A percentile compares a stretch with the other conserved stretches of the same genome.
These are phyloP conservation scores for Cavia aperea DNA, from an alignment of 2,113 vertebrate genomes.

Conservation along the genomic window DNA sequence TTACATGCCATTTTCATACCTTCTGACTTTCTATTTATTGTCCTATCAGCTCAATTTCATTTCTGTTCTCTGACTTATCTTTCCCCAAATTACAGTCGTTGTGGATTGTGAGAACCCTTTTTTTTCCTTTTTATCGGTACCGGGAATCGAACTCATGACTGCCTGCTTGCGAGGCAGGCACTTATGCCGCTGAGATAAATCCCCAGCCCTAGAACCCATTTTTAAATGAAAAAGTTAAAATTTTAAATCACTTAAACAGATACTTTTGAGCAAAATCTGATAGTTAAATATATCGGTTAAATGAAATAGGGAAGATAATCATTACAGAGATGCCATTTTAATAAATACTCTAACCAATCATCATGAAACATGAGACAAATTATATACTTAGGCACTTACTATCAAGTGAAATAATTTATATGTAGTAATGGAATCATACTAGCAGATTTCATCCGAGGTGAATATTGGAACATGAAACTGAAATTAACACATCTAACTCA, in stretches of 20 bases:
- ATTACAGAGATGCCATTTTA: background rate
- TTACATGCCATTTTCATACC: background rate
- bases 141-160: too few relatives aligned
- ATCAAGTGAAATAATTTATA: slow-evolving; percentile 5
- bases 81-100: background rate
- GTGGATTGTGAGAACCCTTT: background rate
- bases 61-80: background rate
- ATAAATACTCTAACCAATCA: slow-evolving; percentile 11
- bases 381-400: background rate
- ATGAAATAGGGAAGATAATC: background rate
- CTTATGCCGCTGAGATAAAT: too few relatives aligned
- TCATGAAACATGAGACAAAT: background rate
- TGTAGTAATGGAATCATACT: slow-evolving; percentile 2
- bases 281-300: background rate
- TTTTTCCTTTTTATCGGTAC: too few relatives aligned
- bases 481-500: slow-evolving; percentile 21
- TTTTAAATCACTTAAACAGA: background rate
- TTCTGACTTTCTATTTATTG: background rate
- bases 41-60: background rate
- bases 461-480: background rate
- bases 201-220: background rate
- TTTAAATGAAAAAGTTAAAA: background rate
- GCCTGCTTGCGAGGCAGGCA: too few relatives aligned
- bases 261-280: background rate
- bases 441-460: background rate